Evolutionary conservation across 1,140 invertebrate genomes (phyloP).

Genomic region (Eupeodes corollae): DNA sequence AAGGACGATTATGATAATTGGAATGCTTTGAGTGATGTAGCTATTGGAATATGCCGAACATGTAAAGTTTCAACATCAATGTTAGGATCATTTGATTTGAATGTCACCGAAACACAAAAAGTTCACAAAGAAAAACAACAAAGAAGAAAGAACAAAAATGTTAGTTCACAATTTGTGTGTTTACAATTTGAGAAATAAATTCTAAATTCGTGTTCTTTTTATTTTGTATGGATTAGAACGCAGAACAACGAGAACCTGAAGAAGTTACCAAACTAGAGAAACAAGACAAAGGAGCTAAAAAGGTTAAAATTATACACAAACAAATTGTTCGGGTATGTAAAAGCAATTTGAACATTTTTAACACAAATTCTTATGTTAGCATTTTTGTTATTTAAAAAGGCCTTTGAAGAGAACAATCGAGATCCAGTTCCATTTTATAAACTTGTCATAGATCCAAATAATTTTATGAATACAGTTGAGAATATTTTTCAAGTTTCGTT

Average conservation of each 20-base stretch:
- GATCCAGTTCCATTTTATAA: conserved; percentile 10
- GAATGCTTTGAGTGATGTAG: conserved; percentile 3
- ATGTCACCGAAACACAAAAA: background rate
- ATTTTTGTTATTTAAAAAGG: background rate
- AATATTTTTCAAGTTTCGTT: conserved; percentile 15
- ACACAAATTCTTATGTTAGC: background rate
- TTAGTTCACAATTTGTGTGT: background rate
- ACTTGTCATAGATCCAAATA: conserved; percentile 12
- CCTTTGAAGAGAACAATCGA: conserved; percentile 2
- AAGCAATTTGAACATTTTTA: background rate
- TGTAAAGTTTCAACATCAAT: conserved; percentile 3
- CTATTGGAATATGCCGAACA: background rate
- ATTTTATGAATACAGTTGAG: conserved; percentile 15
- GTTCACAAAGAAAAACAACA: background rate
- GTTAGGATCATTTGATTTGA: conserved; percentile 10
- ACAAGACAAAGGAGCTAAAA: conserved; percentile 10
- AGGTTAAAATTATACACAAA: conserved; percentile 7
- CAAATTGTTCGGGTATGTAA: conserved; percentile 4
- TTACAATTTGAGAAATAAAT: no score
- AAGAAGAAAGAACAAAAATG: background rate
- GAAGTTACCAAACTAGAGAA: conserved; percentile 6
- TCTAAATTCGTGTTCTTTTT: background rate
- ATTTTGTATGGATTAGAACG: no score
- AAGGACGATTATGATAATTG: conserved; percentile 5
- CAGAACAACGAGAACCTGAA: conserved; percentile 9